phyloP scores from a whole-genome alignment of 2,113 vertebrate genomes.

The Otolemur garnettii region DNA sequence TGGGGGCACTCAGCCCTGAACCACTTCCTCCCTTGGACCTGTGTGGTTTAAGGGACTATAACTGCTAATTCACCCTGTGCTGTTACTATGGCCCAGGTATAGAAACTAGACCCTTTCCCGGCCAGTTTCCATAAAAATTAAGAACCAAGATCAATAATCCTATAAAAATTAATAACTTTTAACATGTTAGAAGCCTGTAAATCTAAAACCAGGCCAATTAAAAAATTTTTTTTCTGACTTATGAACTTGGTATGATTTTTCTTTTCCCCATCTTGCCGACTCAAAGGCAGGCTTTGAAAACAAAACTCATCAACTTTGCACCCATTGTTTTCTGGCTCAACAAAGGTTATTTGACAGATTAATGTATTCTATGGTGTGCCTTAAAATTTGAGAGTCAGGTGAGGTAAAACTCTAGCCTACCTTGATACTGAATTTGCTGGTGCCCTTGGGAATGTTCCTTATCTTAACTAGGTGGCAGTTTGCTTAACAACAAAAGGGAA shows the following conservation, averaged over 20 bases:
- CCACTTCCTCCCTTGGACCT: background rate
- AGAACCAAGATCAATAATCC: background rate
- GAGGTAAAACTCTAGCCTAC: background rate
- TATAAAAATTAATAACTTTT: slow-evolving; percentile 40
- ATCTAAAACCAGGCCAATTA: background rate
- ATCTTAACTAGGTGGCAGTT: background rate
- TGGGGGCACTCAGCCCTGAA: background rate
- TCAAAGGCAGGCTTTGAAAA: background rate
- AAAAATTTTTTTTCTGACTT: slow-evolving; percentile 1
- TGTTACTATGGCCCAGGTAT: background rate
- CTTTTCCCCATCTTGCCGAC: background rate
- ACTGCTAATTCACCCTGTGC: background rate
- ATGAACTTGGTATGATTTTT: background rate
- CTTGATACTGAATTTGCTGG: background rate
- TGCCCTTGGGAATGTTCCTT: background rate
- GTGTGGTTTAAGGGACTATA: background rate
- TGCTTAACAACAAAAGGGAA: background rate
- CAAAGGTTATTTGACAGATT: background rate
- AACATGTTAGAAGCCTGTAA: background rate
- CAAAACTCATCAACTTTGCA: background rate
- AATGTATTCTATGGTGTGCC: background rate
- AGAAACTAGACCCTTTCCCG: background rate
- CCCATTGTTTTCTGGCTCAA: background rate
- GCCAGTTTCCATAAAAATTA: background rate
- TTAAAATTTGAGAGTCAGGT: background rate